These are phyloP conservation scores for Nycticryphes semicollaris DNA, from an alignment of 2,113 vertebrate genomes.

Conservation along the genomic window DNA sequence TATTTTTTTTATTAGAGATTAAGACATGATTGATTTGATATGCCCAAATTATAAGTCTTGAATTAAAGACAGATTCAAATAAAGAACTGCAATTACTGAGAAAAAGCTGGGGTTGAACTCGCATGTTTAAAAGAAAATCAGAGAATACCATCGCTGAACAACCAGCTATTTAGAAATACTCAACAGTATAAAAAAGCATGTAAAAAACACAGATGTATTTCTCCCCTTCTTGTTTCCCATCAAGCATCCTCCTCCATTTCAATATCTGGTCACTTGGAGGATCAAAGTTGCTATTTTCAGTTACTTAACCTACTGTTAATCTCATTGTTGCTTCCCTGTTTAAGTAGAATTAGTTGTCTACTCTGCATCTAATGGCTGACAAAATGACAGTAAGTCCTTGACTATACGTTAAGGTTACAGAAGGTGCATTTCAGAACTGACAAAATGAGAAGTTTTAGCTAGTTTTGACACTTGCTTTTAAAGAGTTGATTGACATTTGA, in stretches of 20 bases:
- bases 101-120: not conserved
- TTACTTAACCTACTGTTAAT: conserved; percentile 17
- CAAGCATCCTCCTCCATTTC: not conserved
- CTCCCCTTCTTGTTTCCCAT: not conserved
- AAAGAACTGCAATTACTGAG: not conserved
- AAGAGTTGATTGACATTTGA: not conserved
- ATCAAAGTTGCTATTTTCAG: conserved; percentile 64
- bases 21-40: not conserved
- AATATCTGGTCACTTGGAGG: not conserved
- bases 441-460: not conserved
- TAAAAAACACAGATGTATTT: not conserved
- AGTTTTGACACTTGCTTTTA: not conserved
- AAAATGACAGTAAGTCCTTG: not conserved
- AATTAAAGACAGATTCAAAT: not conserved
- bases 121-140: not conserved
- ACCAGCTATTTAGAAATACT: not conserved
- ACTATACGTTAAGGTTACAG: not conserved
- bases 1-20: not conserved
- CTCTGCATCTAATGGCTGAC: not conserved
- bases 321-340: conserved; percentile 19
- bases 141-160: not conserved
- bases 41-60: not conserved
- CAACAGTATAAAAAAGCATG: not conserved
- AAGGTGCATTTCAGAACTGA: not conserved
- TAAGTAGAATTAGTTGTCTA: conserved; percentile 32